Evolutionary conservation across 2,888 invertebrate species (phyloP).

Genomic region (Meta bourneti): DNA sequence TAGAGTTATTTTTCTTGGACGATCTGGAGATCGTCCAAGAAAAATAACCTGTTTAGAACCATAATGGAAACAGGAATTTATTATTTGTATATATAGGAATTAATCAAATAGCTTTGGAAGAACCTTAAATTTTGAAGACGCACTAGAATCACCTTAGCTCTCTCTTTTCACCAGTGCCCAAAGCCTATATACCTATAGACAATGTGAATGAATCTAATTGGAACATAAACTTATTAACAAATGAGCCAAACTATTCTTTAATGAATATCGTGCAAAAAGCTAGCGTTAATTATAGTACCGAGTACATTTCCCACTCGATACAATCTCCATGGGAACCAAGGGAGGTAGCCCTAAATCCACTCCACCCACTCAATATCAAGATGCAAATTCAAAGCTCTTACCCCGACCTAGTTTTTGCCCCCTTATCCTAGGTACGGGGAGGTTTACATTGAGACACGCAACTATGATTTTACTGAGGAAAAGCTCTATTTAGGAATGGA

Average conservation of each 20-base stretch:
- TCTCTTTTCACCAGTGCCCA: too few relatives aligned
- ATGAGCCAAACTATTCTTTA: neutral
- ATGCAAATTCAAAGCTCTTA: conserved; percentile 58
- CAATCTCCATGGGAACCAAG: conserved; percentile 28
- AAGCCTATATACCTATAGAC: too few relatives aligned
- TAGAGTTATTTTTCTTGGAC: too few relatives aligned
- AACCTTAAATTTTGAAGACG: too few relatives aligned
- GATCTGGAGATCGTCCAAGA: too few relatives aligned
- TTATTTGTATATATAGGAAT: too few relatives aligned
- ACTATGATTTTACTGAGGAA: conserved; percentile 26
- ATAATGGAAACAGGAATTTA: too few relatives aligned
- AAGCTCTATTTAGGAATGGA: conserved; percentile 9
- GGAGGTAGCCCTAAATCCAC: conserved; percentile 18
- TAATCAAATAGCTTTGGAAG: too few relatives aligned
- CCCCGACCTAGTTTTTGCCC: neutral
- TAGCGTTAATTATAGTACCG: conserved; percentile 3
- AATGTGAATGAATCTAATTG: too few relatives aligned
- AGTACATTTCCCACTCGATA: neutral
- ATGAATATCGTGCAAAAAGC: conserved; percentile 19
- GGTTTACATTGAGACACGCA: conserved; percentile 44
- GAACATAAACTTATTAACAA: neutral
- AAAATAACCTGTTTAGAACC: too few relatives aligned
- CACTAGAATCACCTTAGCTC: too few relatives aligned
- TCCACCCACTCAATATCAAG: conserved; percentile 56
- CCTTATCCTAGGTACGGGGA: conserved; percentile 29